A percentile compares a stretch with the other conserved stretches of the same genome.
Conservation (phyloP, 2,888 invertebrate species). For the Lithophane semibrunnea region DNA sequence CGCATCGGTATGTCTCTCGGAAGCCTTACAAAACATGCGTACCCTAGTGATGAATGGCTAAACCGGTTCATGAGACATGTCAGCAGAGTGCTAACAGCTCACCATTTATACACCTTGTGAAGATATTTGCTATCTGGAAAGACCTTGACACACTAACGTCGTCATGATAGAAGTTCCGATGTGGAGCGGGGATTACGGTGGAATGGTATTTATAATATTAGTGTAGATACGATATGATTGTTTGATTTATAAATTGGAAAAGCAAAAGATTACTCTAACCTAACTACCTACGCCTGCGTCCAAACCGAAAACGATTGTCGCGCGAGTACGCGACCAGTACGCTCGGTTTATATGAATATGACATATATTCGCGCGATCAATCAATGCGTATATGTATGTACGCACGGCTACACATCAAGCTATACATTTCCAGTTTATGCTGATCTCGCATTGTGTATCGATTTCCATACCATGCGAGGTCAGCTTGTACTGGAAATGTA, state of each 20-base stretch:
- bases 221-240: background rate
- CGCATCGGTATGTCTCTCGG: slow-evolving; percentile 29
- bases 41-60: slow-evolving; percentile 46
- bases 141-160: slow-evolving; percentile 60
- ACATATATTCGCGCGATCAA: no score
- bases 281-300: background rate
- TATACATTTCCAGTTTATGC: no score
- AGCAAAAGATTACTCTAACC: background rate
- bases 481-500: no score
- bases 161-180: slow-evolving; percentile 36
- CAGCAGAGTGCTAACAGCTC: slow-evolving; percentile 45
- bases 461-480: no score
- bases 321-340: no score
- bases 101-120: slow-evolving; percentile 45
- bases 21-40: slow-evolving; percentile 53
- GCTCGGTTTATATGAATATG: no score
- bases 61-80: slow-evolving; percentile 59
- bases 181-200: slow-evolving; percentile 19
- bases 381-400: no score
- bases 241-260: slow-evolving; percentile 5
- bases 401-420: no score
- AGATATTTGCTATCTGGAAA: slow-evolving; percentile 49
- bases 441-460: no score
- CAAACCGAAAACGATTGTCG: no score
- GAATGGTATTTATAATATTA: background rate